Evolutionary conservation across 2,113 vertebrate genomes (phyloP).

Genomic region (Dicrurus megarhynchus): DNA sequence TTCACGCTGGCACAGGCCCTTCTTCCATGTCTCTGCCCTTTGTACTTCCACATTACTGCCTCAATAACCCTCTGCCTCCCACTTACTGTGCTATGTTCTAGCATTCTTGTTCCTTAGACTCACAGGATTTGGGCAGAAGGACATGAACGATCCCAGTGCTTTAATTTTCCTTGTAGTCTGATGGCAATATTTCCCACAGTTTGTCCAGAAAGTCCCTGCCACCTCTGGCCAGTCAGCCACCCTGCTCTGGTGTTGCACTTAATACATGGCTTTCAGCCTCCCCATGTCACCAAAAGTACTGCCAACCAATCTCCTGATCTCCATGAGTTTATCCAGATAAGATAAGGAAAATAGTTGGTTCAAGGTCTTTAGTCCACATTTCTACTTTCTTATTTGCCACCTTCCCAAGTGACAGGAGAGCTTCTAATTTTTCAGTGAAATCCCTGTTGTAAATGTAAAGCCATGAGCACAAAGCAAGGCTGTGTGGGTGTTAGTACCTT

Average conservation of each 20-base stretch:
- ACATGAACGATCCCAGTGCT: not conserved
- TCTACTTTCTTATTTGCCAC: not conserved
- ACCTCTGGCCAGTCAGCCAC: not conserved
- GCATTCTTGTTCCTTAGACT: not conserved
- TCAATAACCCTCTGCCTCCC: not conserved
- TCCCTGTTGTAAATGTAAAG: not conserved
- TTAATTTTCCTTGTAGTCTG: not conserved
- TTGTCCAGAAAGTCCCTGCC: not conserved
- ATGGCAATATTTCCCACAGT: not conserved
- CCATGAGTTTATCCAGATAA: not conserved
- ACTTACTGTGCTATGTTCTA: not conserved
- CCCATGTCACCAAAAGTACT: not conserved
- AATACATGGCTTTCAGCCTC: rapidly evolving
- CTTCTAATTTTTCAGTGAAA: not conserved
- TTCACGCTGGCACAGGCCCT: not conserved
- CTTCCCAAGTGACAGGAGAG: not conserved
- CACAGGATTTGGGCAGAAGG: not conserved
- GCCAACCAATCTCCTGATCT: not conserved
- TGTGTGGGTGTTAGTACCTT: not conserved
- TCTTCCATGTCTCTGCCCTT: not conserved
- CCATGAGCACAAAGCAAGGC: not conserved
- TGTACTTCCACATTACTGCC: not conserved
- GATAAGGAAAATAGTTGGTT: not conserved
- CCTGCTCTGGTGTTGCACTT: not conserved
- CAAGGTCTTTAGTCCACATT: not conserved